phyloP scores from a whole-genome alignment of 2,113 vertebrate species.

The Notarius quadriscutis region DNA sequence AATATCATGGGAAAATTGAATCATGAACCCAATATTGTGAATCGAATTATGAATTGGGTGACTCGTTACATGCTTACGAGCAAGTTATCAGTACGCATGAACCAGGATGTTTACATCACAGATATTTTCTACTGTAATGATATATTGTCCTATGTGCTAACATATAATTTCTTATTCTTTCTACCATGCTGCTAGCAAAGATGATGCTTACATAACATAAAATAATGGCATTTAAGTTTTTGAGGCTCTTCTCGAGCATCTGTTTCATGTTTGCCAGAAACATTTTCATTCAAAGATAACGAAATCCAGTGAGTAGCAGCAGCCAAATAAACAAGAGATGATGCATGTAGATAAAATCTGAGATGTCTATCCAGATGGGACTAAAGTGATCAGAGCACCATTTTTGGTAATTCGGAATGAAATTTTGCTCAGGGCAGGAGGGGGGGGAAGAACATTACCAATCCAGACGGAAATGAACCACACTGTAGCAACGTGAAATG shows the following conservation, averaged over 20 bases:
- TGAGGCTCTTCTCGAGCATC: background rate
- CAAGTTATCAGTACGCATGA: too few species aligned
- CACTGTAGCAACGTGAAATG: background rate
- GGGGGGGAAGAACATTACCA: background rate
- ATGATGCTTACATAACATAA: background rate
- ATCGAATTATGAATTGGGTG: too few species aligned
- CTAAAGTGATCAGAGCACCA: background rate
- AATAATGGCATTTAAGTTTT: background rate
- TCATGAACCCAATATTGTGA: too few species aligned
- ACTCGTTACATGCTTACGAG: background rate
- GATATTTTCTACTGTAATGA: background rate
- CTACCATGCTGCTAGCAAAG: background rate
- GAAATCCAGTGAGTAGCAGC: background rate
- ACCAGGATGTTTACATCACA: background rate
- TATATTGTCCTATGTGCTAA: background rate
- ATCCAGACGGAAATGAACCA: background rate
- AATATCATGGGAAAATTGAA: too few species aligned
- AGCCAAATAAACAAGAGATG: background rate
- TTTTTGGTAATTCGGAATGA: background rate
- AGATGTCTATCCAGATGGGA: background rate
- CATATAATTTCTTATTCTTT: background rate
- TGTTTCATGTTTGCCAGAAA: background rate
- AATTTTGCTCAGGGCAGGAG: background rate
- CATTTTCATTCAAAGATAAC: background rate
- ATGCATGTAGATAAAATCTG: too few species aligned